These are phyloP conservation scores for Crossocerus cetratus DNA, from an alignment of 2,888 invertebrate species.

Conservation along the genomic window DNA sequence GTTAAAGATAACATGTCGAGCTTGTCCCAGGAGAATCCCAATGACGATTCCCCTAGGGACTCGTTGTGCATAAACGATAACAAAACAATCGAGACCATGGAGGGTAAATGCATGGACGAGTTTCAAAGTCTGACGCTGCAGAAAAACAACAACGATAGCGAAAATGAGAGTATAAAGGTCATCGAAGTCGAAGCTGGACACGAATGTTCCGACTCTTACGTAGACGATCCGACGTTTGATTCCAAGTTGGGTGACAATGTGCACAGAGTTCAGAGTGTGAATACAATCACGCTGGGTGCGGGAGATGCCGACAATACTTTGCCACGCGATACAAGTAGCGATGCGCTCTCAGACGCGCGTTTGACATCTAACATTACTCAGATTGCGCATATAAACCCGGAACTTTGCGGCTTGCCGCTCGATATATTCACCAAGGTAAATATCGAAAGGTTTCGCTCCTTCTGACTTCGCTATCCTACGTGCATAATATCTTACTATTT, in stretches of 20 bases:
- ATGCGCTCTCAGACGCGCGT: conserved; percentile 80
- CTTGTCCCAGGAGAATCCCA: conserved; percentile 46
- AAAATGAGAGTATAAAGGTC: conserved; percentile 61
- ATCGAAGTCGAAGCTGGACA: conserved; percentile 62
- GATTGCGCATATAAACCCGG: conserved; percentile 82
- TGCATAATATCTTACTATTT: not conserved
- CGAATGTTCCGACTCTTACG: conserved; percentile 56
- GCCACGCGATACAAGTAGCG: conserved; percentile 85
- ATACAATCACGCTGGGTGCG: conserved; percentile 69
- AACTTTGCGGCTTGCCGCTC: conserved; percentile 92
- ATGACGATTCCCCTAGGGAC: conserved; percentile 60
- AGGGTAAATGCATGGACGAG: conserved; percentile 68
- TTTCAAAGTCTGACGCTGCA: conserved; percentile 53
- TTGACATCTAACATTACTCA: conserved; percentile 81
- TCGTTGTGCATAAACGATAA: conserved; percentile 66
- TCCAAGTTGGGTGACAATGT: conserved; percentile 64
- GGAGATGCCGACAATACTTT: conserved; percentile 79
- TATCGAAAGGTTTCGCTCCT: not conserved
- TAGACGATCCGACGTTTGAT: conserved; percentile 56
- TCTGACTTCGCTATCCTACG: too few relatives aligned
- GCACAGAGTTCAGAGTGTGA: conserved; percentile 71
- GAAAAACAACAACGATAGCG: conserved; percentile 64
- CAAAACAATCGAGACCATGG: conserved; percentile 70
- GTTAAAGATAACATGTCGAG: conserved; percentile 42
- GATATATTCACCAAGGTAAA: conserved; percentile 88